Evolutionary conservation across 1,140 invertebrate genomes (phyloP).

Genomic region (Belonocnema kinseyi): DNA sequence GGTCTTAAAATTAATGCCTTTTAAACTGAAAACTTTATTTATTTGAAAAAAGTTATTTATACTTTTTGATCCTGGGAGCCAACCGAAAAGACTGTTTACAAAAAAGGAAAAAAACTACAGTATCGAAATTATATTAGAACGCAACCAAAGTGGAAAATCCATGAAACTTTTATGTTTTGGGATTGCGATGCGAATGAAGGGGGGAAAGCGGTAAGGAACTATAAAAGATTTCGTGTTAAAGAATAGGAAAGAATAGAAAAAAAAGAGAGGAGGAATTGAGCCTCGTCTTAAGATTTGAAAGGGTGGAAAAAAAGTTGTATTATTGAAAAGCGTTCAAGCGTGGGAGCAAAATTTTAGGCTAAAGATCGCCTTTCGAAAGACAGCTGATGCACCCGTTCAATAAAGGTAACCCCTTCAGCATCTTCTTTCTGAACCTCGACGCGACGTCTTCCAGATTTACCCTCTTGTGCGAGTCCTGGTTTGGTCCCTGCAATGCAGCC

Average conservation of each 20-base stretch:
- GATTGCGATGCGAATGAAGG: not conserved
- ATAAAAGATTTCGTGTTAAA: not conserved
- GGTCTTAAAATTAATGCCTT: no score
- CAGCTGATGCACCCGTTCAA: conserved; percentile 56
- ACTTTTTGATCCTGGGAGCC: no score
- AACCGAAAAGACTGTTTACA: no score
- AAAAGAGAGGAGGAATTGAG: not conserved
- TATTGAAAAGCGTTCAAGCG: conserved; percentile 66
- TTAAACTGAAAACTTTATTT: no score
- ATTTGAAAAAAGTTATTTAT: no score
- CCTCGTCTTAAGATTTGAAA: conserved; percentile 55
- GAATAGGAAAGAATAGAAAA: not conserved
- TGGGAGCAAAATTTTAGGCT: conserved; percentile 55
- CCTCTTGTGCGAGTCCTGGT: not conserved
- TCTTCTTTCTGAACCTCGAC: conserved; percentile 18
- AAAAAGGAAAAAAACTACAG: no score
- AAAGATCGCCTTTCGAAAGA: conserved; percentile 44
- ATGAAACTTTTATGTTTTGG: not conserved
- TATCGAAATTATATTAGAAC: not conserved
- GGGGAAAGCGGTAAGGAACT: not conserved
- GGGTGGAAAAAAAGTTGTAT: conserved; percentile 65
- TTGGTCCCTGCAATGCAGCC: not conserved
- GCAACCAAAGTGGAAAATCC: not conserved
- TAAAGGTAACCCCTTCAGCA: conserved; percentile 6
- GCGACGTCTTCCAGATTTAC: conserved; percentile 29